These are phyloP conservation scores for Lithosia quadra DNA, from an alignment of 2,888 invertebrate species.

Conservation along the genomic window DNA sequence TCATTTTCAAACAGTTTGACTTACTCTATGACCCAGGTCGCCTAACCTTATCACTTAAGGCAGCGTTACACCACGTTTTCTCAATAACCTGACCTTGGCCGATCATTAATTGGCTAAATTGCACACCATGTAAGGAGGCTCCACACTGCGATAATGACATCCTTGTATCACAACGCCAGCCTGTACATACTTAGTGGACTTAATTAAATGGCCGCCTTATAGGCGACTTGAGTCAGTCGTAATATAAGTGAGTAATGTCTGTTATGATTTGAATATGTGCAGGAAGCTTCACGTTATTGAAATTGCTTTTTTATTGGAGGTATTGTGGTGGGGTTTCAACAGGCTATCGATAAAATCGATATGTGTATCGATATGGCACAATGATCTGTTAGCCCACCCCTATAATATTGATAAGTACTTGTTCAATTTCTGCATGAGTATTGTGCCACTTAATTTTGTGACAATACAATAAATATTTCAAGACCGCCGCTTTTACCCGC, in stretches of 20 bases:
- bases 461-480: neutral
- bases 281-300: slow-evolving; percentile 54
- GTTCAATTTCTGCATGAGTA: neutral
- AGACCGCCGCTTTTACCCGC: too few relatives aligned
- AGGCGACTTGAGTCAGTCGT: slow-evolving; percentile 49
- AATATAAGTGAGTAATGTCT: slow-evolving; percentile 46
- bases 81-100: slow-evolving; percentile 64
- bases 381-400: slow-evolving; percentile 7
- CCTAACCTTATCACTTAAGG: slow-evolving; percentile 39
- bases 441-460: neutral
- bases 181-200: slow-evolving; percentile 67
- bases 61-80: slow-evolving; percentile 63
- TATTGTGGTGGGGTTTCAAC: slow-evolving; percentile 23
- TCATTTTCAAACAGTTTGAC: neutral
- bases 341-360: slow-evolving; percentile 20
- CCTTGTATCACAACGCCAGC: slow-evolving; percentile 63
- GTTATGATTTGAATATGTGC: slow-evolving; percentile 54
- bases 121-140: slow-evolving; percentile 75
- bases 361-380: slow-evolving; percentile 15
- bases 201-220: slow-evolving; percentile 65
- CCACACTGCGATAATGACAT: slow-evolving; percentile 73
- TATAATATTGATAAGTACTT: neutral
- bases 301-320: slow-evolving; percentile 47
- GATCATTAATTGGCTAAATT: slow-evolving; percentile 80
- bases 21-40: slow-evolving; percentile 18